Base-by-base conservation (phyloP, 2,888 invertebrate genomes). In the Xiphydria camelus region DNA sequence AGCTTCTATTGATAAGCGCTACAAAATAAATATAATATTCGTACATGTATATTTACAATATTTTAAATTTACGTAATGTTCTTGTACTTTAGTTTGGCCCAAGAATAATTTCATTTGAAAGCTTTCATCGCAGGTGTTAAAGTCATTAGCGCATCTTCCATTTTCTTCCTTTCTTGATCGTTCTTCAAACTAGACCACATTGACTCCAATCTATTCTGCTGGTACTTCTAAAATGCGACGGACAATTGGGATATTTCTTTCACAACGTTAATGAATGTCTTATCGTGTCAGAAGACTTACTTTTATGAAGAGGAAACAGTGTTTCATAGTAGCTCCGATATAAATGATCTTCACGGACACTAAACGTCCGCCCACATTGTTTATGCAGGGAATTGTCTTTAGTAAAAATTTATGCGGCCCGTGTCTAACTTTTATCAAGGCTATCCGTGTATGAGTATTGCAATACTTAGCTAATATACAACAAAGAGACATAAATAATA, bases 281-380 rank as follows among this genome's bases (percentile, higher is more conserved):
- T n/a, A n/a, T n/a, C n/a, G n/a, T n/a, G n/a, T n/a, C n/a, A n/a
- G n/a, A n/a, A n/a, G 21, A 49, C 56, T 61, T 59, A 77, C 77
- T 64, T 70, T 68, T 14, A 91, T 82, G 65, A 85, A 89, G 57
- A 83, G 82, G 65, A 87, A 89, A 73, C 90, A 89, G 53, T 91
- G 88, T 73, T 84, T 86, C 40, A 91, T 79, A 10, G 91, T 89
- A 2, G 90, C 91, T 15, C 90, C 89, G 1, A 84, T 80, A 70
- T 90, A 89, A 3, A 91, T 70, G 12, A 86, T 87, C 38, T 80
- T 81, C 17, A 89, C 70, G 40, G 76, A 78, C 0, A 87, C 85
- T 37, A 78, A 75, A 50, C 83, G 78, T 18, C 82, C 82, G 6
- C 83, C 85, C 29, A 91, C 77, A 62, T 81, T 78, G n/a, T 80